Conservation (phyloP, 2,797 vertebrate species). For the Triplophysa yarkandensis region DNA sequence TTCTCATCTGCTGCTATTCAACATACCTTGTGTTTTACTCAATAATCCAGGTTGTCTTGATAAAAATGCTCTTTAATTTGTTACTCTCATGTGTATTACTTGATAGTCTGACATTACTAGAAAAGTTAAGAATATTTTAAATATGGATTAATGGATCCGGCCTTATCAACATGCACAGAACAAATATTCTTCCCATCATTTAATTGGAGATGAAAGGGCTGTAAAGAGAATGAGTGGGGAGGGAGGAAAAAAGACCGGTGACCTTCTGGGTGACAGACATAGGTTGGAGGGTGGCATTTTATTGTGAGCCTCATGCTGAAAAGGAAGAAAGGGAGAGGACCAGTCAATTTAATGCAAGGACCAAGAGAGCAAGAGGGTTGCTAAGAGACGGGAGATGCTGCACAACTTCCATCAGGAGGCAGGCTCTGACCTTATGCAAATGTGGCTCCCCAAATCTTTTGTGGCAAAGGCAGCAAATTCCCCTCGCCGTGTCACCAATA, state of each 20-base stretch:
- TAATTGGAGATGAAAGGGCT: slow-evolving; percentile 81
- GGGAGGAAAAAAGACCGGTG: slow-evolving; percentile 74
- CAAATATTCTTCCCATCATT: slow-evolving; percentile 77
- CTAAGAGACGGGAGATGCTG: slow-evolving; percentile 98
- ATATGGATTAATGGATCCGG: slow-evolving; percentile 36
- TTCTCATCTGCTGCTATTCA: background rate
- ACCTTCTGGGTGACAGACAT: slow-evolving; percentile 89
- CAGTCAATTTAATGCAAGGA: slow-evolving; percentile 89
- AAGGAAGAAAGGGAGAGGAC: slow-evolving; percentile 93
- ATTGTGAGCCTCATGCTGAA: slow-evolving; percentile 92
- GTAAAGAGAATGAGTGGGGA: slow-evolving; percentile 54
- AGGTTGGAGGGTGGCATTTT: slow-evolving; percentile 94
- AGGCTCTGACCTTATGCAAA: slow-evolving; percentile 98
- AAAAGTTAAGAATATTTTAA: slow-evolving; percentile 54
- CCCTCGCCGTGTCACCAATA: slow-evolving; percentile 88
- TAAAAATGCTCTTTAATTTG: no score
- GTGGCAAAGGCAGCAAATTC: slow-evolving; percentile 85
- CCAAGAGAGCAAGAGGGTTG: slow-evolving; percentile 92
- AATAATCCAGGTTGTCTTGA: slow-evolving; percentile 47
- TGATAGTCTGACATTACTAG: background rate
- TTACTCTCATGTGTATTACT: no score
- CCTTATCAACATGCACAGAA: slow-evolving; percentile 64
- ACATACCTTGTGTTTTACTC: background rate
- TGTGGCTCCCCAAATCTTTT: slow-evolving; percentile 89
- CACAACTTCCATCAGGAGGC: slow-evolving; percentile 94